Evolutionary conservation across 2,113 vertebrate species (phyloP).

Genomic region (Rafetus swinhoei): DNA sequence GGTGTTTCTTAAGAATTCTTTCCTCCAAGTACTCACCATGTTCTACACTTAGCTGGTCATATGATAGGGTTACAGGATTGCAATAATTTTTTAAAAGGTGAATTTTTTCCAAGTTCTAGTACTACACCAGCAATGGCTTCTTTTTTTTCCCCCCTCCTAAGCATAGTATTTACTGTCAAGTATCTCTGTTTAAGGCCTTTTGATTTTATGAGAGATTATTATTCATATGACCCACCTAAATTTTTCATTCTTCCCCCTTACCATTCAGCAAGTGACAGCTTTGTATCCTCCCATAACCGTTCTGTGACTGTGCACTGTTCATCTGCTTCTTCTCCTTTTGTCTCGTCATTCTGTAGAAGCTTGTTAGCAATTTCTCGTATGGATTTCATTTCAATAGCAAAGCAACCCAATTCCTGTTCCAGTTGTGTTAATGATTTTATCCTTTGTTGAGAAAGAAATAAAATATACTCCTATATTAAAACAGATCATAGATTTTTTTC

Average conservation of each 20-base stretch:
- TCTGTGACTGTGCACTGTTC: constrained; percentile 75
- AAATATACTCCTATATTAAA: constrained; percentile 37
- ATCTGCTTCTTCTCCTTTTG: constrained; percentile 69
- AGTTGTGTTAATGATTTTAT: constrained; percentile 85
- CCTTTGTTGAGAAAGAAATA: constrained; percentile 75
- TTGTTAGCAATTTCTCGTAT: constrained; percentile 76
- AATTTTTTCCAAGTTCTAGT: neutral
- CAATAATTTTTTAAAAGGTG: neutral
- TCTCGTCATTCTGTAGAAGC: constrained; percentile 61
- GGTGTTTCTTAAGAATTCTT: neutral
- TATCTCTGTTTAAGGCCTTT: neutral
- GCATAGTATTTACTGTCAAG: neutral
- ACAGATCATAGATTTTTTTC: neutral
- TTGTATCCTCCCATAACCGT: constrained; percentile 84
- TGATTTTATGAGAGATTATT: neutral
- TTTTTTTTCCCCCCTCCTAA: neutral
- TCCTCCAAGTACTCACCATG: neutral
- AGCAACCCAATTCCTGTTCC: constrained; percentile 83
- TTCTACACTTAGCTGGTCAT: neutral
- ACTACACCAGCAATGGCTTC: neutral
- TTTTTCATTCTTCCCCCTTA: constrained; percentile 69
- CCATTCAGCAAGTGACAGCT: constrained; percentile 82
- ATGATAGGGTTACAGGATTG: neutral
- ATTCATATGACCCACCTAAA: neutral
- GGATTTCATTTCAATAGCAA: constrained; percentile 79